Conservation (phyloP, 1,140 invertebrate genomes). For the Ephestia elutella region DNA sequence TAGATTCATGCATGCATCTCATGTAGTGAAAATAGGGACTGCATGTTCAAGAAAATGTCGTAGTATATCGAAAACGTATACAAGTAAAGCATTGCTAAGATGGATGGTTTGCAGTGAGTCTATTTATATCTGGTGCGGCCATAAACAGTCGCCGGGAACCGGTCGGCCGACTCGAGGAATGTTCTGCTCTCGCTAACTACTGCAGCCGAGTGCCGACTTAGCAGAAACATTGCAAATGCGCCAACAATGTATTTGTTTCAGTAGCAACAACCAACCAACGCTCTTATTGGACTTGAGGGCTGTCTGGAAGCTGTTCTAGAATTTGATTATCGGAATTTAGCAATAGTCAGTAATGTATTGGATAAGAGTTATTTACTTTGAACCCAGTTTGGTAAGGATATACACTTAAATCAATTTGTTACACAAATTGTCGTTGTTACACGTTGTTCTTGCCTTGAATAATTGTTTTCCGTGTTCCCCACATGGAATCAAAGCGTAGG, state of each 20-base stretch:
- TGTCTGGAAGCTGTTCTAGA: background rate
- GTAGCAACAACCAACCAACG: conserved; percentile 28
- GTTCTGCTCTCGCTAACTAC: conserved; percentile 56
- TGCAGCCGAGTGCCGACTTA: conserved; percentile 28
- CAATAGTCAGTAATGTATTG: background rate
- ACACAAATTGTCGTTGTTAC: too few species aligned
- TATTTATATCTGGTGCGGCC: conserved; percentile 69
- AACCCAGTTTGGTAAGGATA: too few species aligned
- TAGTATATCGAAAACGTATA: conserved; percentile 20
- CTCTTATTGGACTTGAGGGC: background rate
- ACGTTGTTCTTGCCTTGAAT: background rate
- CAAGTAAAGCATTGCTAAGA: conserved; percentile 57
- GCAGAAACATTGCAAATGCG: conserved; percentile 50
- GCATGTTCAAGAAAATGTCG: conserved; percentile 7
- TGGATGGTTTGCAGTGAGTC: conserved; percentile 59
- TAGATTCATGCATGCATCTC: background rate
- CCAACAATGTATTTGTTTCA: conserved; percentile 54
- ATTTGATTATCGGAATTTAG: background rate
- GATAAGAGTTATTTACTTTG: too few species aligned
- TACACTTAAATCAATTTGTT: too few species aligned
- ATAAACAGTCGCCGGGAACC: conserved; percentile 62
- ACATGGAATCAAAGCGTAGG: background rate
- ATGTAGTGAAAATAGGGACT: background rate
- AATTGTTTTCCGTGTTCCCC: background rate
- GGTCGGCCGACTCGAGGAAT: conserved; percentile 60